Evolutionary conservation across 2,113 vertebrate species (phyloP).

Genomic region (Spea multiplicata): DNA sequence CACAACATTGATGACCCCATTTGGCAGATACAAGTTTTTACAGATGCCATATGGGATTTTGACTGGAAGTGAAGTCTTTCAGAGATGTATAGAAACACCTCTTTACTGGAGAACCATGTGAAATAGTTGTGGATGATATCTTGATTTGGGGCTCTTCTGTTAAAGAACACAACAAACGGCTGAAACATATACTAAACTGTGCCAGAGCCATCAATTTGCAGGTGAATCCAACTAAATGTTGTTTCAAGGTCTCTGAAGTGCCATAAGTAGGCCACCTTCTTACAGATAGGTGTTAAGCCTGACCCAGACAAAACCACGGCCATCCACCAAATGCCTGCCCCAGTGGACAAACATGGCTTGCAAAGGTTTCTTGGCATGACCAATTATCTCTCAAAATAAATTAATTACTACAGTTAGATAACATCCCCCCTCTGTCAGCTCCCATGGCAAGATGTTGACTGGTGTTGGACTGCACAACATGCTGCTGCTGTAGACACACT

Average conservation of each 20-base stretch:
- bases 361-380: conserved; percentile 7
- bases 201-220: too few species aligned
- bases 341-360: not conserved
- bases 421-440: not conserved
- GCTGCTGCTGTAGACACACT: not conserved
- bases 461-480: conserved; percentile 9
- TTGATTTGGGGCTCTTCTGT: too few species aligned
- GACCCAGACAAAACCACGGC: not conserved
- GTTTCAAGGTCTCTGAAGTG: not conserved
- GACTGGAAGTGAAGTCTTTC: too few species aligned
- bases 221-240: too few species aligned
- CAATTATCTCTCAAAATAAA: not conserved
- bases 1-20: not conserved
- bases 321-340: conserved; percentile 8
- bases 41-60: not conserved
- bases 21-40: not conserved
- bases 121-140: too few species aligned
- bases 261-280: not conserved
- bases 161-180: too few species aligned
- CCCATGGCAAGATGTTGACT: not conserved
- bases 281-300: too few species aligned
- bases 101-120: too few species aligned
- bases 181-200: too few species aligned
- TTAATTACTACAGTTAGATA: not conserved
- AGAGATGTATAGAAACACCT: too few species aligned